Base-by-base conservation (phyloP, 2,888 invertebrate genomes). In the Litoditis marina region DNA sequence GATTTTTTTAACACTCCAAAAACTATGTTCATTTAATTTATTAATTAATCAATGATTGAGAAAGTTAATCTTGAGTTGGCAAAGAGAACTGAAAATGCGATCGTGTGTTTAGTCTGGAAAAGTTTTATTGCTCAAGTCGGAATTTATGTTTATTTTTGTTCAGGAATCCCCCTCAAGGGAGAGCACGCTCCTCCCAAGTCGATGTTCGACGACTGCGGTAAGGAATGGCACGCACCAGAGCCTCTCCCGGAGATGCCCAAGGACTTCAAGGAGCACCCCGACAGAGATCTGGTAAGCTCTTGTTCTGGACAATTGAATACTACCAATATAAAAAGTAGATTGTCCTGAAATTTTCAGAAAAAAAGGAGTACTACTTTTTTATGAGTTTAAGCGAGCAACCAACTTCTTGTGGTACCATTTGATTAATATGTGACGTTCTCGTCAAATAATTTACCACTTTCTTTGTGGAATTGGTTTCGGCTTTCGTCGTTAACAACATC, bases 251-350 rank as follows among this genome's bases (percentile, higher is more conserved):
- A 66, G 27, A 61, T 81, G 47, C 82, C 82, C 57, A 77, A 80
- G 60, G 81, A 83, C 73, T 82, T 76, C 76, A 50, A 83, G 73
- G 85, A 86, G 69, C 85, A 86, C 36, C 88, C 88, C 11, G 88
- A 88, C 55, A 86, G 90, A 30, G 91, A 91, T 84, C 86, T 89
- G 73, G 87, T 80, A 22, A 31, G 67, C 31, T 32, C 56, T 39
- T 22, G 11, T 32, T 42, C 16, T 58, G 22, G 16, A 50, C 25
- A 31, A 11, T 42, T 27, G n/a, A n/a, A n/a, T n/a, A n/a, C n/a
- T n/a, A n/a, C n/a, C n/a, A 44, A 13, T 13, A 39, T 39, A 13
- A 39, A 39, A 39, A n/a, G 13, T 39, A 13, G 11, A 39, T 39
- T 39, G 39, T 16, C n/a, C 39, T 39, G 39, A 39, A 13, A 39